A percentile compares a stretch with the other conserved stretches of the same genome.
Evolutionary conservation across 1,140 invertebrate species (phyloP).

Genomic region (Lepidurus packardi): DNA sequence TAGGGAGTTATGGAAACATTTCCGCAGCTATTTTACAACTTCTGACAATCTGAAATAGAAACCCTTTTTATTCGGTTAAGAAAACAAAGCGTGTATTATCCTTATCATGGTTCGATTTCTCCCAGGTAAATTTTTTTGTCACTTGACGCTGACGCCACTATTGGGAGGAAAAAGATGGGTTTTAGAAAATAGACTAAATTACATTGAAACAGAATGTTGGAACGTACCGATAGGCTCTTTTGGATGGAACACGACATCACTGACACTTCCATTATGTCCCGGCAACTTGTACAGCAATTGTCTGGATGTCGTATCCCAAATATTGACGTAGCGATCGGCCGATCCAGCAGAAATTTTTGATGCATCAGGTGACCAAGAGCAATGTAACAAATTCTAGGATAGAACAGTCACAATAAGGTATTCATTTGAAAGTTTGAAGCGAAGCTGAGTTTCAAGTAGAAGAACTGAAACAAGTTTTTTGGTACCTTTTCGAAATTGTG

Average conservation of each 20-base stretch:
- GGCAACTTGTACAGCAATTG: slow-evolving; percentile 94
- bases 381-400: slow-evolving; percentile 69
- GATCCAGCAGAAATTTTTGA: slow-evolving; percentile 83
- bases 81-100: slow-evolving; percentile 14
- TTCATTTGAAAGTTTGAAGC: slow-evolving; percentile 28
- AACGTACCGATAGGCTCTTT: slow-evolving; percentile 78
- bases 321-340: slow-evolving; percentile 88
- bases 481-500: slow-evolving; percentile 96
- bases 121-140: slow-evolving; percentile 95
- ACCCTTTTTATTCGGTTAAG: neutral
- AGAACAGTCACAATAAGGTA: slow-evolving; percentile 35
- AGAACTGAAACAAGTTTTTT: slow-evolving; percentile 34
- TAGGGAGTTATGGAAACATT: slow-evolving; percentile 16
- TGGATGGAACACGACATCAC: slow-evolving; percentile 94
- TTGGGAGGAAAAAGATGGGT: slow-evolving; percentile 29
- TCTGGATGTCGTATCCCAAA: slow-evolving; percentile 91
- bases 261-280: slow-evolving; percentile 95
- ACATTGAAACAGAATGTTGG: slow-evolving; percentile 32
- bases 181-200: slow-evolving; percentile 8
- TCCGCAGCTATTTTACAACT: neutral
- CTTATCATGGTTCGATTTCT: slow-evolving; percentile 66
- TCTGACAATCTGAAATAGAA: neutral
- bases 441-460: neutral
- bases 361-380: slow-evolving; percentile 82
- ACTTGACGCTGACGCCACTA: slow-evolving; percentile 84